These are phyloP conservation scores for Zosterops borbonicus DNA, from an alignment of 2,113 vertebrate species.

Conservation along the genomic window DNA sequence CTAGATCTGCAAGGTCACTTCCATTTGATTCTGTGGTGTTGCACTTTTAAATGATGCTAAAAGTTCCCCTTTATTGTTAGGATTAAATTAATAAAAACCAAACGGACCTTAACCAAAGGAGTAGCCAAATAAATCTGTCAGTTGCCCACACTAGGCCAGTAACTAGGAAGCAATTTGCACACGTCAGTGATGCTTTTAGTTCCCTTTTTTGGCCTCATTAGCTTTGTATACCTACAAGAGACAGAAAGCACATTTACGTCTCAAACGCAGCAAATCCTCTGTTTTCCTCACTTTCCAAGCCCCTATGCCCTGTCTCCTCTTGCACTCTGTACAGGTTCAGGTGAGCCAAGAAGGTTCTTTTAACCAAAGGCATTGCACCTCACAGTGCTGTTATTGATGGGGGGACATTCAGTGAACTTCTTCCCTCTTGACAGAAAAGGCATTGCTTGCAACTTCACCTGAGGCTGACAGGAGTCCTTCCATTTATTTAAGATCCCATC, in stretches of 20 bases:
- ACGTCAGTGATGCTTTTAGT: neutral
- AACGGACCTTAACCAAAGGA: slow-evolving; percentile 26
- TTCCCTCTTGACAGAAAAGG: neutral
- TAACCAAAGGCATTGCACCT: neutral
- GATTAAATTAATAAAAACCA: slow-evolving; percentile 27
- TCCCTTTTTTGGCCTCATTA: slow-evolving; percentile 8
- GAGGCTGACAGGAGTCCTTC: neutral
- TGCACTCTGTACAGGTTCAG: neutral
- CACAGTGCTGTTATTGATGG: neutral
- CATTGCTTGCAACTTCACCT: neutral
- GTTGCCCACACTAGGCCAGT: neutral
- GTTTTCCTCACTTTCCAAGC: neutral
- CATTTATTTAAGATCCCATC: neutral
- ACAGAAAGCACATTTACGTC: neutral
- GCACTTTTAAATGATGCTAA: slow-evolving; percentile 34
- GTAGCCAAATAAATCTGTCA: slow-evolving; percentile 1
- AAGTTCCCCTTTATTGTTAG: slow-evolving; percentile 21
- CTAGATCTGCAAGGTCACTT: slow-evolving; percentile 53
- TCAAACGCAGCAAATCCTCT: neutral
- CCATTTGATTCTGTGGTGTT: slow-evolving; percentile 34
- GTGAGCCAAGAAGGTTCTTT: neutral
- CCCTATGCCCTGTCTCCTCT: neutral
- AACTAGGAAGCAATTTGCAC: slow-evolving; percentile 13
- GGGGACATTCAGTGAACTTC: neutral
- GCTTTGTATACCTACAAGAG: neutral